A percentile compares a stretch with the other conserved stretches of the same genome.
phyloP scores from a whole-genome alignment of 2,888 invertebrate genomes.

The Lamellibrachia satsuma region DNA sequence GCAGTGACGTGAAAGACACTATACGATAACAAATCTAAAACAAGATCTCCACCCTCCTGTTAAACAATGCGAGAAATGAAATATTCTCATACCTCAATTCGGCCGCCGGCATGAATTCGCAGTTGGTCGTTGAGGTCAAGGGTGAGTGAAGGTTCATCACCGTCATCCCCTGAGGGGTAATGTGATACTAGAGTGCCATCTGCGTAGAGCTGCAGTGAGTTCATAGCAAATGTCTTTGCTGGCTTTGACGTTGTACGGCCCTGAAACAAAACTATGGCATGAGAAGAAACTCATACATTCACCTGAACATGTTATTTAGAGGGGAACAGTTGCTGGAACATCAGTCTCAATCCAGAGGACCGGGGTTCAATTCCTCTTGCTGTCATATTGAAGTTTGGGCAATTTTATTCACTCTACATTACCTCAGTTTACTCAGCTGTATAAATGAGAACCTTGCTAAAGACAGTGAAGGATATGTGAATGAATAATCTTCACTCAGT shows the following conservation, averaged over 20 bases:
- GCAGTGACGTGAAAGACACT: too few relatives aligned
- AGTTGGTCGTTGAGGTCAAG: conserved; percentile 40
- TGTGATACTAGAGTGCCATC: conserved; percentile 47
- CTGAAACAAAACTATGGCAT: conserved; percentile 34
- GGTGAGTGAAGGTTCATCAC: conserved; percentile 40
- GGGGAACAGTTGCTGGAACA: too few relatives aligned
- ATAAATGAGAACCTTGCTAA: too few relatives aligned
- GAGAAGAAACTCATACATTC: neutral
- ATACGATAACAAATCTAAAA: too few relatives aligned
- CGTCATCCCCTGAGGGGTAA: conserved; percentile 38
- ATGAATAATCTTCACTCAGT: too few relatives aligned
- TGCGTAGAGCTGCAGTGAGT: conserved; percentile 45
- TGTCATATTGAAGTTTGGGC: too few relatives aligned
- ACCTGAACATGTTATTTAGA: too few relatives aligned
- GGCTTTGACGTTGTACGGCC: conserved; percentile 36
- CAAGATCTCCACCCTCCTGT: neutral
- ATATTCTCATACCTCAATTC: conserved; percentile 41
- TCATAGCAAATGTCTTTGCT: conserved; percentile 42
- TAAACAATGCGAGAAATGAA: neutral
- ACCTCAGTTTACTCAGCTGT: too few relatives aligned
- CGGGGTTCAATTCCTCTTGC: too few relatives aligned
- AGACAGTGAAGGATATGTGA: too few relatives aligned
- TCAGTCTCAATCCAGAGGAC: too few relatives aligned
- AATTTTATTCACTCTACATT: too few relatives aligned
- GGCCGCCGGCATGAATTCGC: conserved; percentile 49